Evolutionary conservation across 2,888 invertebrate genomes (phyloP).

Genomic region (Polyploca ridens): DNA sequence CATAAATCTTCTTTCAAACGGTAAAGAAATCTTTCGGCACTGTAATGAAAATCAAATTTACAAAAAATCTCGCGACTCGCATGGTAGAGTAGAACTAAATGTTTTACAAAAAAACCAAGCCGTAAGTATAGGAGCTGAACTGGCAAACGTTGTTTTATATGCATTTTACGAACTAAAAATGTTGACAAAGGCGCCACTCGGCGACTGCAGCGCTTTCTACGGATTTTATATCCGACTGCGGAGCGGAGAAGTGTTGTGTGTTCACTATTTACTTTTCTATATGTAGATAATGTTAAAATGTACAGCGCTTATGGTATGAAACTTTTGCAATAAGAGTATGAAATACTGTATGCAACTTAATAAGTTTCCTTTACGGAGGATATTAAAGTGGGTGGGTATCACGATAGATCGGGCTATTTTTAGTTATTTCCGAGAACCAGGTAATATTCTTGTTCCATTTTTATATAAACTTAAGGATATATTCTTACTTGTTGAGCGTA

Average conservation of each 20-base stretch:
- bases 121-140: conserved; percentile 5
- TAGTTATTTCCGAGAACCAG: not conserved
- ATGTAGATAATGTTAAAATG: conserved; percentile 5
- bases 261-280: conserved; percentile 5
- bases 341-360: conserved; percentile 5
- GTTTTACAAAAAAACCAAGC: conserved; percentile 21
- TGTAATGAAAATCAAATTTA: conserved; percentile 51
- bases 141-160: conserved; percentile 36
- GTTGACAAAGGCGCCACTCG: conserved; percentile 37
- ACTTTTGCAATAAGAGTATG: conserved; percentile 6
- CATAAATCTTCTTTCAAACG: conserved; percentile 28
- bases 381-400: not conserved
- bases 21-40: conserved; percentile 23
- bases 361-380: not conserved
- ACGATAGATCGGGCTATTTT: not conserved
- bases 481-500: too few species aligned
- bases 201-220: conserved; percentile 38
- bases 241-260: not conserved
- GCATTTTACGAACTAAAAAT: conserved; percentile 40
- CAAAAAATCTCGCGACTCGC: conserved; percentile 31
- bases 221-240: conserved; percentile 23
- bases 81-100: conserved; percentile 29
- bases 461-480: not conserved
- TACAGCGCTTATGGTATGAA: not conserved
- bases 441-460: not conserved